phyloP scores from a whole-genome alignment of 2,797 vertebrate species.

The Aeoliscus strigatus region DNA sequence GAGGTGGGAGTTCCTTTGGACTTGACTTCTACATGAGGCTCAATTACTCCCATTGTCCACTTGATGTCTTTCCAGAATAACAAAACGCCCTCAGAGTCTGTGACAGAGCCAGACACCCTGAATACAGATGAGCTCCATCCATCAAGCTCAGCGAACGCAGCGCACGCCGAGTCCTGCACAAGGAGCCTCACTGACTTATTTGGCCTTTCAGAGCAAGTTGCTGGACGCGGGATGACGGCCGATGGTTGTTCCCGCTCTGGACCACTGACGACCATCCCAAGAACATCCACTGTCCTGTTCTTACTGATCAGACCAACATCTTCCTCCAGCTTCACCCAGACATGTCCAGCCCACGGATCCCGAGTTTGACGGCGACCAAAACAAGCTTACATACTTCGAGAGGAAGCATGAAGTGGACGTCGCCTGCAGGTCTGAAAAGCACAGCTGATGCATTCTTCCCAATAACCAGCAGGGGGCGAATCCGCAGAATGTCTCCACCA shows the following conservation, averaged over 20 bases:
- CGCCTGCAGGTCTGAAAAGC: too few relatives aligned
- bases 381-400: too few relatives aligned
- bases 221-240: slow-evolving; percentile 40
- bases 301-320: slow-evolving; percentile 21
- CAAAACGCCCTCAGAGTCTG: slow-evolving; percentile 9
- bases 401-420: too few relatives aligned
- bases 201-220: slow-evolving; percentile 24
- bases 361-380: not conserved
- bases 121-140: slow-evolving; percentile 53
- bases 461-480: too few relatives aligned
- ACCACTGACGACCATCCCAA: slow-evolving; percentile 29
- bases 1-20: too few relatives aligned
- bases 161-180: slow-evolving; percentile 22
- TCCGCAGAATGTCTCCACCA: too few relatives aligned
- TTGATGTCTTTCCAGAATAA: slow-evolving; percentile 12
- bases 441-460: too few relatives aligned
- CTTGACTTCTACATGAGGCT: too few relatives aligned
- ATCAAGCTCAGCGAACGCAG: slow-evolving; percentile 42
- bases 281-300: slow-evolving; percentile 21
- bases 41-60: slow-evolving; percentile 5
- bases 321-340: slow-evolving; percentile 3
- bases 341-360: not conserved
- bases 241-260: slow-evolving; percentile 26
- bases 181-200: slow-evolving; percentile 11
- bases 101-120: slow-evolving; percentile 19